phyloP scores from a whole-genome alignment of 37 sponge, comb jelly and placozoan species.

The Diacarnus erythraeanus region DNA sequence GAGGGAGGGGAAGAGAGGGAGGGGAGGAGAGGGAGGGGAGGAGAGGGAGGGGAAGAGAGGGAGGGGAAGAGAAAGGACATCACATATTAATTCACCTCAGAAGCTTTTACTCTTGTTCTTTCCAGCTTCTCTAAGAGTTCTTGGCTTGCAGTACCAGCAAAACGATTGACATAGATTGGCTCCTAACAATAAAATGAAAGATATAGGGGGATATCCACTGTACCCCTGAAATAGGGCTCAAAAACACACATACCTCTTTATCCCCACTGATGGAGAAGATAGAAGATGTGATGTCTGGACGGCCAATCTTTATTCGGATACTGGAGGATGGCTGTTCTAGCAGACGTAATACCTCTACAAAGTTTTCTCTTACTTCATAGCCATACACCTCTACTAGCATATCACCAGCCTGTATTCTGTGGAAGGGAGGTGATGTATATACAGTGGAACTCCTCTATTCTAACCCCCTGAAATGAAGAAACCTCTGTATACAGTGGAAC shows the following conservation, averaged over 20 bases:
- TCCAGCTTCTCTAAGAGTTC: not conserved
- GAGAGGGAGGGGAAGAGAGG: not conserved
- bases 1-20: not conserved
- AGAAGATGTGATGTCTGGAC: constrained; percentile 13
- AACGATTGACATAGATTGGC: not conserved
- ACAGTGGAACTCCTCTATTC: not conserved
- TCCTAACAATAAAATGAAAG: not conserved
- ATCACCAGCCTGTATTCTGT: constrained; percentile 46
- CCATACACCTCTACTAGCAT: constrained; percentile 30
- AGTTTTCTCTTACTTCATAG: constrained; percentile 6
- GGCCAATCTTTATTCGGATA: constrained; percentile 16
- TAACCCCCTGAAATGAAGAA: too few species aligned
- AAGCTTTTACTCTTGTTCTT: not conserved
- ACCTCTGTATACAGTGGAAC: not conserved
- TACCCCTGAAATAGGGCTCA: too few species aligned
- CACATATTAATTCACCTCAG: constrained; percentile 2
- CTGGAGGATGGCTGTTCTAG: constrained; percentile 4
- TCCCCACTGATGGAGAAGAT: not conserved
- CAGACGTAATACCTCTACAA: constrained; percentile 14
- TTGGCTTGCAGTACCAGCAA: not conserved
- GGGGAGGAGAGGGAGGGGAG: not conserved
- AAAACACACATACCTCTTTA: constrained; percentile 17
- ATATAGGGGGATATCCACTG: too few species aligned
- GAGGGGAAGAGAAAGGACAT: not conserved
- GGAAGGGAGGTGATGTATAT: not conserved